Base-by-base conservation (phyloP, 1,140 invertebrate species). In the Melitaea cinxia region DNA sequence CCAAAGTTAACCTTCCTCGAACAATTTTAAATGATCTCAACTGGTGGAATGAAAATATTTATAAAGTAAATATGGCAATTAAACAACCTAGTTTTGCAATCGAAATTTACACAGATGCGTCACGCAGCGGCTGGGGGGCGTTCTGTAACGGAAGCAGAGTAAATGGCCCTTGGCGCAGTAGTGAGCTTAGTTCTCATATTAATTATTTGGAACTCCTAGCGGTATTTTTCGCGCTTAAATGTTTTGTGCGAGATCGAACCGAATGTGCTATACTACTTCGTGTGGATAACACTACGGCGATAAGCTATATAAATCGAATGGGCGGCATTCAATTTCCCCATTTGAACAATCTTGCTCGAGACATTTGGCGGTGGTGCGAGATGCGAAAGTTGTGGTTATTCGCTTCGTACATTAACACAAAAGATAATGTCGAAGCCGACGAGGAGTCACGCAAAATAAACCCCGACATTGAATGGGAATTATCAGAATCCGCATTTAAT, bases 251-350 rank as follows among this genome's bases (percentile, higher is more conserved):
- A 14, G 35, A 37, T 14, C n/a, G 2, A 14, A 0, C 4, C 14
- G 14, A 37, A 24, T 0, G 4, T 10, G 12, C 23, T 49, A n/a
- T 26, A 19, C n/a, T 49, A 10, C 12, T 26, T 24, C 19, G 50
- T 24, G 35, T 17, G 45, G 39, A 58, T 9, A 37, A 37, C 9
- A 42, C 55, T 30, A 37, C 39, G 6, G 53, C 35, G 2, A 21
- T 56, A n/a, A 37, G 35, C 35, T 42, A 39, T 24, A 39, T 35
- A 24, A 37, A 42, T 6, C 54, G 35, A 24, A 24, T 49, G 19
- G 17, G 47, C 1, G 30, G 30, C 12, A 33, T 33, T 10, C 30
- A 33, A 33, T 33, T 6, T 7, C 30, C 30, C 30, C 30, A 33
- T 33, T 33, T 33, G 12, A 33, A 33, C 12, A 33, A 33, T 33